These are phyloP conservation scores for Helicoverpa zea DNA, from an alignment of 1,140 invertebrate species.

Conservation along the genomic window DNA sequence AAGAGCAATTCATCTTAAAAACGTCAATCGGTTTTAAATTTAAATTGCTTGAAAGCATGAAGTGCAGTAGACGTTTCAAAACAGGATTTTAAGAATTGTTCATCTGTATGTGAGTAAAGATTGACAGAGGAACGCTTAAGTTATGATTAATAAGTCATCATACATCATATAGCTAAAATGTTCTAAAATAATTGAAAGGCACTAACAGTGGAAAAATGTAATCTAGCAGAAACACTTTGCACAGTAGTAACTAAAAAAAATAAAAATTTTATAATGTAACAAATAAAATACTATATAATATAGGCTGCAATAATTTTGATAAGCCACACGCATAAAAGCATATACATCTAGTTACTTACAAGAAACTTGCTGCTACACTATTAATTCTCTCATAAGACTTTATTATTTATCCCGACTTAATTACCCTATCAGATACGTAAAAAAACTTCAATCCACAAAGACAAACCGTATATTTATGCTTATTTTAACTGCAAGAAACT, in stretches of 20 bases:
- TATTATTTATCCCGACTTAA: background rate
- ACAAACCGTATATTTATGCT: background rate
- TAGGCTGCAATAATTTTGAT: background rate
- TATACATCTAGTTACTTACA: too few relatives aligned
- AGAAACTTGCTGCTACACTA: too few relatives aligned
- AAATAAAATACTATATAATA: too few relatives aligned
- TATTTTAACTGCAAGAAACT: background rate
- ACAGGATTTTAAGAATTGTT: slow-evolving; percentile 32
- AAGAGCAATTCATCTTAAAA: slow-evolving; percentile 43
- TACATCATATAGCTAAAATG: too few relatives aligned
- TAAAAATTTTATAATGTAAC: too few relatives aligned
- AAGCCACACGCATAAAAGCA: background rate
- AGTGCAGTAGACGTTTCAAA: slow-evolving; percentile 37
- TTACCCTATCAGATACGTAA: background rate
- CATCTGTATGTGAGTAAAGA: slow-evolving; percentile 15
- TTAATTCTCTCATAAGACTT: too few relatives aligned
- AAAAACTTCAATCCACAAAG: background rate
- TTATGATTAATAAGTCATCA: slow-evolving; percentile 16
- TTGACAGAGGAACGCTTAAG: background rate
- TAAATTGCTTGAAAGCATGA: slow-evolving; percentile 47
- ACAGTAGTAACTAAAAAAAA: too few relatives aligned
- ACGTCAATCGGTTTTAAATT: slow-evolving; percentile 49
- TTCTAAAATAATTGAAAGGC: too few relatives aligned
- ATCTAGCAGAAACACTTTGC: too few relatives aligned
- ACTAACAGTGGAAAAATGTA: too few relatives aligned